Base-by-base conservation (phyloP, 1,140 invertebrate species). In the Neodiprion fabricii region DNA sequence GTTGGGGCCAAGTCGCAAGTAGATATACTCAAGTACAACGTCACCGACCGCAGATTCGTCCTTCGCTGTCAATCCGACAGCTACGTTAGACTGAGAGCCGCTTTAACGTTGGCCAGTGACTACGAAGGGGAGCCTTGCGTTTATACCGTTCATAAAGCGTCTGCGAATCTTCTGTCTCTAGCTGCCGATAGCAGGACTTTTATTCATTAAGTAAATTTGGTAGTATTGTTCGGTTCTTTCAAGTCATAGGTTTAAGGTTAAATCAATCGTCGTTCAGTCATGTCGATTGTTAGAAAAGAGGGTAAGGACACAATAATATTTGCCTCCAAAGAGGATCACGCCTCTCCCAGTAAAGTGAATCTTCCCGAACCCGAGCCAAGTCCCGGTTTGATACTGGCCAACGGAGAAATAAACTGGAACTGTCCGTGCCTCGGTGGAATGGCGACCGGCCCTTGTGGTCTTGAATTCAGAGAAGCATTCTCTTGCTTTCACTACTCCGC, bases 381-480 rank as follows among this genome's bases (percentile, higher is more conserved):
- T 72, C 92, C 93, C 74, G 97, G 97, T 48, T 88, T 98, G 1
- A 93, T 99, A 74, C 88, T 96, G 48, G 90, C 94, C 1, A 95
- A 96, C 89, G 97, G 98, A 8, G 93, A 95, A 69, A 98, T 99
- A 74, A 99, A 99, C 88, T 99, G 97, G 97, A 94, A 95, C 83
- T 99, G 98, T 83, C 98, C 97, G 0, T 99, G 98, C 88, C 90
- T 99, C 21, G 97, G 97, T 47, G 96, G 96, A 14, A 97, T 98
- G 95, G 95, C 97, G 7, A 96, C 95, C 7, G 97, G 97, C 2
- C 97, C 98, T 0, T 99, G 98, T 86, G 97, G 96, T 0, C 89
- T 95, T 12, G 93, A 97, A 85, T 99, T 99, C 86, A 88, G 97
- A 71, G 95, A 97, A 77, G 97, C 97, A 0, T 98, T 99, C 85